phyloP scores from a whole-genome alignment of 2,888 invertebrate genomes.

The Plebejus argus region DNA sequence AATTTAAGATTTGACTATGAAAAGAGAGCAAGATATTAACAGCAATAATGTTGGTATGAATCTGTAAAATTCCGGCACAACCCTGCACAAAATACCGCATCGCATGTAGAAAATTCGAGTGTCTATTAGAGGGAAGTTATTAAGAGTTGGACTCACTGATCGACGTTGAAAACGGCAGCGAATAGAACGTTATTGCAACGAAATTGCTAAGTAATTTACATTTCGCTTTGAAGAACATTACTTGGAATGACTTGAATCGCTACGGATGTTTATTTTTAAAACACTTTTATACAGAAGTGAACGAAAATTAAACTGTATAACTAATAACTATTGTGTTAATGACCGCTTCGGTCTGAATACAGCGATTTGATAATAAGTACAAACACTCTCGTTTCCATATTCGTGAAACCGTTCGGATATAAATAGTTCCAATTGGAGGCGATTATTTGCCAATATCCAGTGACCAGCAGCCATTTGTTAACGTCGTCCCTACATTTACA shows the following conservation, averaged over 20 bases:
- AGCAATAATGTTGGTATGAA: too few relatives aligned
- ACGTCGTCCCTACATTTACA: constrained; percentile 41
- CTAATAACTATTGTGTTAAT: background rate
- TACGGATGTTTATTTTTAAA: constrained; percentile 30
- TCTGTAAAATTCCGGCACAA: background rate
- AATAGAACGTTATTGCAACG: constrained; percentile 40
- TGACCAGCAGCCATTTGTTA: constrained; percentile 39
- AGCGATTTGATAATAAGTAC: too few relatives aligned
- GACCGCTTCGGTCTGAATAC: too few relatives aligned
- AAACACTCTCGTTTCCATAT: background rate
- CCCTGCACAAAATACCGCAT: constrained; percentile 12
- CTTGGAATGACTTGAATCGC: constrained; percentile 30
- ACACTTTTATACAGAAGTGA: background rate
- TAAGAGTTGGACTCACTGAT: constrained; percentile 38
- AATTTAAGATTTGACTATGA: too few relatives aligned
- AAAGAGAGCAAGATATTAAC: too few relatives aligned
- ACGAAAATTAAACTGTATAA: background rate
- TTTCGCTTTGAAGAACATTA: constrained; percentile 38
- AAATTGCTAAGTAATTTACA: constrained; percentile 42
- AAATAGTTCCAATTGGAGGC: constrained; percentile 16
- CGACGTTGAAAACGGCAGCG: constrained; percentile 40
- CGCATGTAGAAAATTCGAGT: constrained; percentile 17
- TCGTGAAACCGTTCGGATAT: background rate
- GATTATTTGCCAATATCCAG: constrained; percentile 24
- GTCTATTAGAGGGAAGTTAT: constrained; percentile 21